A percentile compares a stretch with the other conserved stretches of the same genome.
Evolutionary conservation across 1,140 invertebrate genomes (phyloP).

Genomic region (Drosophila orena): DNA sequence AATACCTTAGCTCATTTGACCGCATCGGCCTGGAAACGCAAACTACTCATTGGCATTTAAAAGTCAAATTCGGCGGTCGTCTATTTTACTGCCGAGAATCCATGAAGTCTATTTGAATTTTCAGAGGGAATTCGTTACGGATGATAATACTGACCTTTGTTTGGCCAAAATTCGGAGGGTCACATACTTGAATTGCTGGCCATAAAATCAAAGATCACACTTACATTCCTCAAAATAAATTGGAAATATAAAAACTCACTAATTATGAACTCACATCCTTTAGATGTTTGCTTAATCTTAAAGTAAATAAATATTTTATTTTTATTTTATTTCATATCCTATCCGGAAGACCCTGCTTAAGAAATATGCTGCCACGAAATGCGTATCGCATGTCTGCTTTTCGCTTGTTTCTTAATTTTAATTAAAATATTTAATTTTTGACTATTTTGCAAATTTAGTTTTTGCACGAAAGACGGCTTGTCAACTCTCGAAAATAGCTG

Average conservation of each 20-base stretch:
- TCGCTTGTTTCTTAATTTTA: slow-evolving; percentile 22
- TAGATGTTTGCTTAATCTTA: neutral
- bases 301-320: neutral
- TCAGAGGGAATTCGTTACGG: slow-evolving; percentile 51
- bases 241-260: too few relatives aligned
- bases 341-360: neutral
- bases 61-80: slow-evolving; percentile 58
- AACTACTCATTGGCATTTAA: slow-evolving; percentile 55
- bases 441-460: slow-evolving; percentile 38
- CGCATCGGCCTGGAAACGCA: slow-evolving; percentile 32
- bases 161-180: slow-evolving; percentile 18
- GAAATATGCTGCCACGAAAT: neutral
- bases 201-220: neutral
- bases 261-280: neutral
- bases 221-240: too few relatives aligned
- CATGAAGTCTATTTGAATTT: slow-evolving; percentile 55
- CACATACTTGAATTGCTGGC: too few relatives aligned
- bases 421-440: slow-evolving; percentile 59
- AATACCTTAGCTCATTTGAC: slow-evolving; percentile 50
- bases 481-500: slow-evolving; percentile 62
- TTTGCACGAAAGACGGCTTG: slow-evolving; percentile 18
- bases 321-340: too few relatives aligned
- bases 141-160: slow-evolving; percentile 58
- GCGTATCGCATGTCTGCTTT: neutral
- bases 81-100: slow-evolving; percentile 48